Conservation (phyloP, 2,113 vertebrate species). For the Corydoras sp. region DNA sequence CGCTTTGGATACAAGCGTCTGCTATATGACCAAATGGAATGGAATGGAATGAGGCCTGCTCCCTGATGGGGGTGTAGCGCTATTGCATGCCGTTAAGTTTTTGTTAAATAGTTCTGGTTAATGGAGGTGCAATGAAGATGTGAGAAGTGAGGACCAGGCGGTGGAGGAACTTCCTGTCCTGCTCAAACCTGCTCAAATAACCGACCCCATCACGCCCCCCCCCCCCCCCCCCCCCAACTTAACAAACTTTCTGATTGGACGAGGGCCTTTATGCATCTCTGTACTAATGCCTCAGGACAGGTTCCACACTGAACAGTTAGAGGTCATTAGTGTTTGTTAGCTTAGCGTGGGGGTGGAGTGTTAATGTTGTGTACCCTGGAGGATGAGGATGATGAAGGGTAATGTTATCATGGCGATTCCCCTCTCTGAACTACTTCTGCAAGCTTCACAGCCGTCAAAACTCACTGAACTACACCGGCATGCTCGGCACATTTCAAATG, state of each 20-base stretch:
- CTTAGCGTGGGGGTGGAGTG: background rate
- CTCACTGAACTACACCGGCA: conserved; percentile 44
- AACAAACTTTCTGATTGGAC: background rate
- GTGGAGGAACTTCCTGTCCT: too few species aligned
- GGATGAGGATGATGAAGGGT: conserved; percentile 46
- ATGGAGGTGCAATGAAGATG: too few species aligned
- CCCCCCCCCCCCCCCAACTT: too few species aligned
- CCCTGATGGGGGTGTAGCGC: too few species aligned
- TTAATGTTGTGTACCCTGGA: background rate
- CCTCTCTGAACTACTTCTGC: conserved; percentile 48
- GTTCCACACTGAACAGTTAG: conserved; percentile 21
- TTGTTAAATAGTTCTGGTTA: too few species aligned
- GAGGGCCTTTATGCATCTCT: conserved; percentile 2
- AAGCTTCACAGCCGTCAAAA: conserved; percentile 47
- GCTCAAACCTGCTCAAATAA: too few species aligned
- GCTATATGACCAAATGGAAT: too few species aligned
- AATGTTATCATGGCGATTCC: conserved; percentile 46
- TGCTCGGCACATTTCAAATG: conserved; percentile 33
- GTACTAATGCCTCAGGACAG: background rate
- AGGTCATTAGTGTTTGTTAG: background rate
- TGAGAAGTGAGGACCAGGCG: too few species aligned
- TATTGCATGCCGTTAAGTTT: too few species aligned
- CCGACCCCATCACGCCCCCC: too few species aligned
- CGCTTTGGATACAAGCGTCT: too few species aligned
- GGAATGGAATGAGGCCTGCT: too few species aligned